Evolutionary conservation across 2,797 vertebrate genomes (phyloP).

Genomic region (Hozukius guyotensis): DNA sequence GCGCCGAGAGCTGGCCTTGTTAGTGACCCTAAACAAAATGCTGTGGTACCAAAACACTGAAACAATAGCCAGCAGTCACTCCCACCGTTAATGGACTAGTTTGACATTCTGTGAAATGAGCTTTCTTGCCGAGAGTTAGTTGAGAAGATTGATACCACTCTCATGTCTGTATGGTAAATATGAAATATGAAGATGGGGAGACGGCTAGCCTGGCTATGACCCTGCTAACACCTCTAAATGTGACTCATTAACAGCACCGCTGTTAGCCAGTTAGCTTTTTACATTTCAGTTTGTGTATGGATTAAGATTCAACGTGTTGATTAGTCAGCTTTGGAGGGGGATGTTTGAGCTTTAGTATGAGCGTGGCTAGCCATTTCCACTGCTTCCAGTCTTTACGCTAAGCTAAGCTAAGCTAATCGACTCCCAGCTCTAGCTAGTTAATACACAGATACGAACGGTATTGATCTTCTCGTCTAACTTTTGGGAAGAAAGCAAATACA

Average conservation of each 20-base stretch:
- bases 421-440: not conserved
- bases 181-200: not conserved
- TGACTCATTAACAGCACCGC: not conserved
- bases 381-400: not conserved
- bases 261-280: not conserved
- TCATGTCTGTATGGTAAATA: not conserved
- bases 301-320: too few species aligned
- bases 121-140: not conserved
- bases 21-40: slow-evolving; percentile 10
- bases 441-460: not conserved
- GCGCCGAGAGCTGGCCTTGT: slow-evolving; percentile 13
- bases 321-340: not conserved
- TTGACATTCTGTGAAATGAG: not conserved
- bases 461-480: not conserved
- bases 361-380: not conserved
- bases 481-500: not conserved
- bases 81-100: not conserved
- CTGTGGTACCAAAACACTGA: not conserved
- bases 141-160: too few species aligned
- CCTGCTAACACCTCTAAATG: not conserved
- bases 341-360: not conserved
- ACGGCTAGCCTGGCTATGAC: not conserved
- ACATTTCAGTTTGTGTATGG: not conserved
- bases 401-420: not conserved
- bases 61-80: not conserved